A percentile compares a stretch with the other conserved stretches of the same genome.
phyloP scores from a whole-genome alignment of 2,113 vertebrate genomes.

The Heterocephalus glaber region DNA sequence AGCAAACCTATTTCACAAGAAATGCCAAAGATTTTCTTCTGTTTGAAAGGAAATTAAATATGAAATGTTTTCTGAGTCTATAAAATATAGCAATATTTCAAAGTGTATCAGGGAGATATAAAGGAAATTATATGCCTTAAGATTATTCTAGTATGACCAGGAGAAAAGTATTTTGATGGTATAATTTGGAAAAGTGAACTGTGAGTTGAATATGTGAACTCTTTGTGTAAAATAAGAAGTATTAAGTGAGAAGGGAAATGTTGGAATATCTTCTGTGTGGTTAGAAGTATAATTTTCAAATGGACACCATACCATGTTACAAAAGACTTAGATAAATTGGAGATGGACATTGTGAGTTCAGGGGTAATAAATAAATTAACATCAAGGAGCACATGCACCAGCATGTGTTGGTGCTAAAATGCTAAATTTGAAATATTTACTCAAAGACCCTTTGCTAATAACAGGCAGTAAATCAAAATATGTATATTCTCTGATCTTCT shows the following conservation, averaged over 20 bases:
- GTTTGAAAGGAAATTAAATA: neutral
- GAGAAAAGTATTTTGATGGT: neutral
- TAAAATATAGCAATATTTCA: neutral
- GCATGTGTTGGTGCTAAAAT: neutral
- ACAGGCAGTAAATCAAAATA: neutral
- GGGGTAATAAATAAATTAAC: neutral
- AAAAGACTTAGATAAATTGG: neutral
- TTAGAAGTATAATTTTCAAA: neutral
- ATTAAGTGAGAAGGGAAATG: neutral
- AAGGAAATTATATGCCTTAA: neutral
- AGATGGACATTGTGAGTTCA: neutral
- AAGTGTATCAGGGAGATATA: neutral
- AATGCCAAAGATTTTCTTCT: neutral
- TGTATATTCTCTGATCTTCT: neutral
- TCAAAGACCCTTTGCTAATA: neutral
- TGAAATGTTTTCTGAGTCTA: neutral
- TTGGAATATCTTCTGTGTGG: neutral
- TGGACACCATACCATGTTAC: neutral
- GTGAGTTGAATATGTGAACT: neutral
- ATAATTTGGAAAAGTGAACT: neutral
- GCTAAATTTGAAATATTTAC: neutral
- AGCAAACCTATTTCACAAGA: neutral
- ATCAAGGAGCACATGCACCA: neutral
- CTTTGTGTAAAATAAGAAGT: neutral
- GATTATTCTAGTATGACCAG: neutral